Conservation (phyloP, 2,113 vertebrate species). For the Willisornis vidua region DNA sequence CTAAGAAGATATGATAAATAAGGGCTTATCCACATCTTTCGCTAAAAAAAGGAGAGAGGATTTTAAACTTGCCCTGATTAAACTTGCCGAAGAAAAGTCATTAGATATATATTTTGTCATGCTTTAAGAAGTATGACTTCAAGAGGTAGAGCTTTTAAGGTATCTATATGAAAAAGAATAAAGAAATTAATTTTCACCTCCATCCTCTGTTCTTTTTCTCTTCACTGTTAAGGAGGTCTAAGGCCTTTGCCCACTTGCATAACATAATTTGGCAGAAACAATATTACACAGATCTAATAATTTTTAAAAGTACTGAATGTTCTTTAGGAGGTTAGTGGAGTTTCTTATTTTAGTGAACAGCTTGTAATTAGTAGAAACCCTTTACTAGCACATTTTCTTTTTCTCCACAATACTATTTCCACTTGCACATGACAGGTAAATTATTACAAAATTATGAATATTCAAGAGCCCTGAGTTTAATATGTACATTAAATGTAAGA, state of each 20-base stretch:
- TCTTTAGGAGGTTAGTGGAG: neutral
- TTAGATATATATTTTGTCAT: neutral
- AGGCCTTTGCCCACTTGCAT: neutral
- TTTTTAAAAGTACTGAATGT: neutral
- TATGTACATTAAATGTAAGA: neutral
- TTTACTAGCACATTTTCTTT: neutral
- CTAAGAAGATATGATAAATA: neutral
- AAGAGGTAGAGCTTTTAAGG: neutral
- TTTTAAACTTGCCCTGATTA: neutral
- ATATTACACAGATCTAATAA: neutral
- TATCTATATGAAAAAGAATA: neutral
- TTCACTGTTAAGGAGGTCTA: neutral
- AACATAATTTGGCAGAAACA: neutral
- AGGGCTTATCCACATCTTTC: neutral
- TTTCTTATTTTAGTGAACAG: neutral
- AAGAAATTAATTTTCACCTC: neutral
- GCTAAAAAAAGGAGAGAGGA: neutral
- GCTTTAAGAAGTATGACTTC: neutral
- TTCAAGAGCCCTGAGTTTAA: neutral
- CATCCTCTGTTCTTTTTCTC: neutral
- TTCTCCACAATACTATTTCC: neutral
- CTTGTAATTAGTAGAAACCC: neutral
- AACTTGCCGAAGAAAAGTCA: neutral
- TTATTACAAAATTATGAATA: neutral
- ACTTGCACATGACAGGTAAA: neutral